Conservation (phyloP, 1,140 invertebrate genomes). For the Procambarus clarkii region DNA sequence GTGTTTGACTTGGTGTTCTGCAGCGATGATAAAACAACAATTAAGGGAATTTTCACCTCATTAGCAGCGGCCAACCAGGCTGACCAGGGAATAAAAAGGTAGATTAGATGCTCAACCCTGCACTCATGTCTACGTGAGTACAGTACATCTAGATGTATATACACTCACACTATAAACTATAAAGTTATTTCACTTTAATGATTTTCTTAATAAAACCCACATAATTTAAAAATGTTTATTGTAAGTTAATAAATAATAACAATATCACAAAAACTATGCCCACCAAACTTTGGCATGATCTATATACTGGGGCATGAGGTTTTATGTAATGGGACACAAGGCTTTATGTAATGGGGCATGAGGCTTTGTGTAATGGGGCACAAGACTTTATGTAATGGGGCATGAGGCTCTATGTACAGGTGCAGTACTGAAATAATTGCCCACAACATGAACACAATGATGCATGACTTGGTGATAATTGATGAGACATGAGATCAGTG, state of each 20-base stretch:
- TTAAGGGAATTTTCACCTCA: too few species aligned
- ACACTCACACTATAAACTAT: too few species aligned
- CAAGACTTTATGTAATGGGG: neutral
- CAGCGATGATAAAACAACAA: too few species aligned
- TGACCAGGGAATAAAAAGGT: too few species aligned
- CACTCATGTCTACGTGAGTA: too few species aligned
- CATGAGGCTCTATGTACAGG: neutral
- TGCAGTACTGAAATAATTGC: neutral
- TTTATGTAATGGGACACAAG: neutral
- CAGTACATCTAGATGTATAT: too few species aligned
- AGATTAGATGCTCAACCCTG: too few species aligned
- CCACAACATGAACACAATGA: neutral
- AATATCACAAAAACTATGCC: constrained; percentile 43
- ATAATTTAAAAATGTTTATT: constrained; percentile 27
- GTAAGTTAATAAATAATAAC: constrained; percentile 29
- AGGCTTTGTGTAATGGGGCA: neutral
- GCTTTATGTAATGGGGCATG: neutral
- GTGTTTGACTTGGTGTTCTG: too few species aligned
- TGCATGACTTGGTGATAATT: neutral
- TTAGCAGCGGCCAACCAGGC: too few species aligned
- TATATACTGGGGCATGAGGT: constrained; percentile 4
- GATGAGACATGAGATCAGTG: constrained; percentile 1
- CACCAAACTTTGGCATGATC: constrained; percentile 41
- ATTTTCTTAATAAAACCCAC: neutral
- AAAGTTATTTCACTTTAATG: too few species aligned